phyloP scores from a whole-genome alignment of 2,113 vertebrate species.

The Anoplopoma fimbria region DNA sequence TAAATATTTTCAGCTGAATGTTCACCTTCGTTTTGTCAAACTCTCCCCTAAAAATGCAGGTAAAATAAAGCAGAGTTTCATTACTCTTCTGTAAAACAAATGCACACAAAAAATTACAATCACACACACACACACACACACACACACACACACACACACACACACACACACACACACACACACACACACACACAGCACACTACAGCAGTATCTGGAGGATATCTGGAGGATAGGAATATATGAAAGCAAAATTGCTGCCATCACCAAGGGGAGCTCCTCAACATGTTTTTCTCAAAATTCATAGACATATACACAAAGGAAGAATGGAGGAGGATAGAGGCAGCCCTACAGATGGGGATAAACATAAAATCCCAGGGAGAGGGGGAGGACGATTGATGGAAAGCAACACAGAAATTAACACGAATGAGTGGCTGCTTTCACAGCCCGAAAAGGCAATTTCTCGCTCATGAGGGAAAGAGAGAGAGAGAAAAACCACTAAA shows the following conservation, averaged over 20 bases:
- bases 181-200: neutral
- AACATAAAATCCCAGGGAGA: constrained; percentile 58
- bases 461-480: constrained; percentile 28
- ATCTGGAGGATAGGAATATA: constrained; percentile 72
- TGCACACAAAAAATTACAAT: constrained; percentile 6
- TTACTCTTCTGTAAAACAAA: constrained; percentile 59
- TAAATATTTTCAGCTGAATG: constrained; percentile 11
- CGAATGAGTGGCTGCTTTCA: constrained; percentile 69
- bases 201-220: constrained; percentile 55
- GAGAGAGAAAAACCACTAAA: constrained; percentile 14
- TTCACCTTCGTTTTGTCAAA: constrained; percentile 11
- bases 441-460: constrained; percentile 54
- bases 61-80: constrained; percentile 33
- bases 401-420: constrained; percentile 69
- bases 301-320: constrained; percentile 71
- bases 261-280: constrained; percentile 71
- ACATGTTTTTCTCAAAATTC: constrained; percentile 71
- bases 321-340: constrained; percentile 59
- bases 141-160: neutral
- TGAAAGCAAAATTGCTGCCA: constrained; percentile 77
- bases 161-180: neutral
- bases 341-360: constrained; percentile 61
- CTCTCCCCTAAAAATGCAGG: constrained; percentile 29
- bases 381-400: constrained; percentile 53
- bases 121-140: neutral